These are phyloP conservation scores for Tragelaphus strepsiceros DNA, from an alignment of 2,113 vertebrate species.

Conservation along the genomic window DNA sequence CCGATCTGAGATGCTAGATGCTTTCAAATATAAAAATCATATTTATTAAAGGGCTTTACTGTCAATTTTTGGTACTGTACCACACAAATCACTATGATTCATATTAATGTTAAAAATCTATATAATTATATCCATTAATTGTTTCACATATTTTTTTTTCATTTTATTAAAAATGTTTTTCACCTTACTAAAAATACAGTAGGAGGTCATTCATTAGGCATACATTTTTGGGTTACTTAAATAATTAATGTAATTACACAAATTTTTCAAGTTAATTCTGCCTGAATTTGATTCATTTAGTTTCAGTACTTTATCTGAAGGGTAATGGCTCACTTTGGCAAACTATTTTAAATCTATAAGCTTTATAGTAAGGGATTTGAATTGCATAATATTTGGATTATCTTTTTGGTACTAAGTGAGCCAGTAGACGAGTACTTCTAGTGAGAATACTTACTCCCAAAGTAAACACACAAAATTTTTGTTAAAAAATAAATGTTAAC, in stretches of 20 bases:
- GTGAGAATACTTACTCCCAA: background rate
- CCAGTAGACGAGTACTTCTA: background rate
- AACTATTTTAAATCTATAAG: background rate
- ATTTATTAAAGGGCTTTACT: background rate
- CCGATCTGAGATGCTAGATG: background rate
- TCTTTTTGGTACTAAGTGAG: background rate
- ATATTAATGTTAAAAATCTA: background rate
- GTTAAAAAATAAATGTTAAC: background rate
- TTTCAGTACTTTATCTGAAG: background rate
- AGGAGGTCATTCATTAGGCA: background rate
- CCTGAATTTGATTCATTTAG: background rate
- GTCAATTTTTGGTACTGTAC: background rate
- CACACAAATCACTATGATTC: background rate
- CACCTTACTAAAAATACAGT: background rate
- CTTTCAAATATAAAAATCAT: constrained; percentile 19
- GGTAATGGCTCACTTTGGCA: background rate
- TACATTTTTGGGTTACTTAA: constrained; percentile 8
- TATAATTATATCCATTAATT: background rate
- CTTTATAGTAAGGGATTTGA: background rate
- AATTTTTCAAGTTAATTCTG: background rate
- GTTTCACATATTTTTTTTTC: background rate
- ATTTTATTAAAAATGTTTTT: background rate
- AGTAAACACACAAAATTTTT: background rate
- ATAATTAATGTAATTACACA: background rate
- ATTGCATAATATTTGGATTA: background rate